phyloP scores from a whole-genome alignment of 2,113 vertebrate genomes.

The Trachemys scripta region DNA sequence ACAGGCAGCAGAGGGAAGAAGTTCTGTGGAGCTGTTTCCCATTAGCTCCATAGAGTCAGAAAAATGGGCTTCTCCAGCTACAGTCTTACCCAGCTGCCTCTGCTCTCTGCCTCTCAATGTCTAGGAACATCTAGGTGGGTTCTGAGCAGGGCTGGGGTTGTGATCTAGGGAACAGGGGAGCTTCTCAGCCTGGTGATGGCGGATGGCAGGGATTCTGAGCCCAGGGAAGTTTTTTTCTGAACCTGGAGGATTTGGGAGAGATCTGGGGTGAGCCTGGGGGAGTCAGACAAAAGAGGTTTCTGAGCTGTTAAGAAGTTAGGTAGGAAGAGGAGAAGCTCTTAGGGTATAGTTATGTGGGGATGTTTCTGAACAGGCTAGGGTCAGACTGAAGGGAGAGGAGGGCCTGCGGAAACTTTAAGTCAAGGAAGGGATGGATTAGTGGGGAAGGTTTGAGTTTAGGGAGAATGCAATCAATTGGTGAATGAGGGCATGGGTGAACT shows the following conservation, averaged over 20 bases:
- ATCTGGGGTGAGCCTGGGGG: too few species aligned
- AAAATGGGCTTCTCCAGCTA: not conserved
- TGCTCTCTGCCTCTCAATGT: slow-evolving; percentile 18
- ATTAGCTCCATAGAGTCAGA: not conserved
- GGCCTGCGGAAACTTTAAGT: not conserved
- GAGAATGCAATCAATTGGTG: not conserved
- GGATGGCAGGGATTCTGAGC: not conserved
- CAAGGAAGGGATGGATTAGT: not conserved
- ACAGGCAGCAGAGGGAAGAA: not conserved
- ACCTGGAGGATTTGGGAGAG: too few species aligned
- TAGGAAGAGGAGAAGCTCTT: slow-evolving; percentile 30
- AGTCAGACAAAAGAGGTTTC: not conserved
- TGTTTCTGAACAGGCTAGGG: rapidly evolving
- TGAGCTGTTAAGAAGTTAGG: not conserved
- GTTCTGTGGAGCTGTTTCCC: not conserved
- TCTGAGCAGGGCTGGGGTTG: slow-evolving; percentile 8
- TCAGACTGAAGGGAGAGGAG: not conserved
- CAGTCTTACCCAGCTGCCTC: slow-evolving; percentile 20
- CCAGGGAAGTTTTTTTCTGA: too few species aligned
- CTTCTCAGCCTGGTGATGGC: not conserved
- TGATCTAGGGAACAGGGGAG: not conserved
- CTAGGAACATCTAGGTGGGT: slow-evolving; percentile 37
- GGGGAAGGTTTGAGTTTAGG: not conserved
- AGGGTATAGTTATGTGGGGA: not conserved
- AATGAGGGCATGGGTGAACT: not conserved